These are phyloP conservation scores for Delia radicum DNA, from an alignment of 1,140 invertebrate species.

Conservation along the genomic window DNA sequence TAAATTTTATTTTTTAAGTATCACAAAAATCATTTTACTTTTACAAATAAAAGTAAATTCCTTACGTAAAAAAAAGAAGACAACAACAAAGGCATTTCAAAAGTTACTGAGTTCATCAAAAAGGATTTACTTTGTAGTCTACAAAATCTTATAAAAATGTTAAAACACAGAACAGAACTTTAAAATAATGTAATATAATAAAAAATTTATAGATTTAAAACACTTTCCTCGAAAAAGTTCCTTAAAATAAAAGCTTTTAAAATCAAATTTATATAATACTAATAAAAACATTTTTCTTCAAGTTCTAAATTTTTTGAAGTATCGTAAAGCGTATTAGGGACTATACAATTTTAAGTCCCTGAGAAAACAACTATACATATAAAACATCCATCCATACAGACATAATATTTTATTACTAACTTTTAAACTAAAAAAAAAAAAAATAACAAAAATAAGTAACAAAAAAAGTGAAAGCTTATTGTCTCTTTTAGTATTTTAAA, in stretches of 20 bases:
- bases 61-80: not conserved
- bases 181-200: too few species aligned
- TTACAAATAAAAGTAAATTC: not conserved
- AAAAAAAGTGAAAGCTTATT: slow-evolving; percentile 28
- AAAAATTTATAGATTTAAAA: too few species aligned
- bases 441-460: not conserved
- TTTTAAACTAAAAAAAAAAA: slow-evolving; percentile 3
- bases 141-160: not conserved
- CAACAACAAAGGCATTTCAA: not conserved
- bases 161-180: not conserved
- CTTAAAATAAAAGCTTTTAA: too few species aligned
- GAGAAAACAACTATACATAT: too few species aligned
- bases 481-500: slow-evolving; percentile 23
- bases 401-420: slow-evolving; percentile 9
- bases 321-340: too few species aligned
- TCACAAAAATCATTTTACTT: not conserved
- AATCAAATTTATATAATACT: too few species aligned
- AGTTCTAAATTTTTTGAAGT: too few species aligned
- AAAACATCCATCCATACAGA: too few species aligned
- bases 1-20: too few species aligned
- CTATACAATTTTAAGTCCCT: too few species aligned
- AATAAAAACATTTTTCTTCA: too few species aligned
- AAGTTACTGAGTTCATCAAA: not conserved
- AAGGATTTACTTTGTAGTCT: not conserved
- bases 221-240: too few species aligned